phyloP scores from a whole-genome alignment of 1,140 invertebrate species.

The Eriosoma lanigerum region DNA sequence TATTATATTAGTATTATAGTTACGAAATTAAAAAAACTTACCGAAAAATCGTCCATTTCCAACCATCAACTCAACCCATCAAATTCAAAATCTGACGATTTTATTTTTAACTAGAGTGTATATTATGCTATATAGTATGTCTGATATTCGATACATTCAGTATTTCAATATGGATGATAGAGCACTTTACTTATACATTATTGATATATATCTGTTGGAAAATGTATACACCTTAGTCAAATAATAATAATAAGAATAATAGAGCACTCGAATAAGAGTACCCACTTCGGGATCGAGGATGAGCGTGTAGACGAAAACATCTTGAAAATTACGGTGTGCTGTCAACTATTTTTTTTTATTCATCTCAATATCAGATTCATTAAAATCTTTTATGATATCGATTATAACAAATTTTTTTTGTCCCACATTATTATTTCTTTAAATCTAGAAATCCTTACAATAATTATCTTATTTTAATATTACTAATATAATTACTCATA shows the following conservation, averaged over 20 bases:
- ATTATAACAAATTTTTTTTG: too few species aligned
- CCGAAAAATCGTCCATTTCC: neutral
- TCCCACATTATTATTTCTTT: too few species aligned
- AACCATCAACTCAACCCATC: too few species aligned
- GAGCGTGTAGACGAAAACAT: neutral
- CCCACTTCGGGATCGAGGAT: neutral
- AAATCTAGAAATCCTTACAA: too few species aligned
- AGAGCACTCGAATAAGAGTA: neutral
- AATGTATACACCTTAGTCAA: neutral
- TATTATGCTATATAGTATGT: too few species aligned
- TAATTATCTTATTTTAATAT: too few species aligned
- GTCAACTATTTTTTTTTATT: neutral
- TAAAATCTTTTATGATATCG: too few species aligned
- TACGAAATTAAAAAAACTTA: too few species aligned
- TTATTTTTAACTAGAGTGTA: neutral
- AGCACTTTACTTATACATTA: constrained; percentile 1
- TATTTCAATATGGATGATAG: too few species aligned
- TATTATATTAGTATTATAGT: neutral
- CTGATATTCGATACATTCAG: neutral
- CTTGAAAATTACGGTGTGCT: neutral
- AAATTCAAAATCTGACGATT: neutral
- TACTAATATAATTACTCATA: too few species aligned
- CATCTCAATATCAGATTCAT: too few species aligned
- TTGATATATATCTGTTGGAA: neutral
- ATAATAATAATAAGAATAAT: constrained; percentile 4